A percentile compares a stretch with the other conserved stretches of the same genome.
phyloP scores from a whole-genome alignment of 2,797 vertebrate species.

The Liparis tanakae region DNA sequence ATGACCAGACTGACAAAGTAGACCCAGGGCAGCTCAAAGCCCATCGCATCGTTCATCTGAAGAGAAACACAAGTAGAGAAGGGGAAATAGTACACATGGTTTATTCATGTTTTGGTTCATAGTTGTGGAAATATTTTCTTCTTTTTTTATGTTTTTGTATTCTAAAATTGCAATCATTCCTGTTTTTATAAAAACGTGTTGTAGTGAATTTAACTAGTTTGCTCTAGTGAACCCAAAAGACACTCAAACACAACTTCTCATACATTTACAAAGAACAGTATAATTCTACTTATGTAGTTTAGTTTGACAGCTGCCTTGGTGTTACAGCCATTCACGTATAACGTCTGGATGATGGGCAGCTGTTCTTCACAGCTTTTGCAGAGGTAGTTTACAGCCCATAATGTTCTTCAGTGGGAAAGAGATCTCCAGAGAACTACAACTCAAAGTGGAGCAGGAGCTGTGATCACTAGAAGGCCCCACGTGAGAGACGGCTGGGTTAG shows the following conservation, averaged over 20 bases:
- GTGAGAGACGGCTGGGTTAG: constrained; percentile 6
- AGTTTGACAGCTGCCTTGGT: not conserved
- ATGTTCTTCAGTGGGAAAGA: not conserved
- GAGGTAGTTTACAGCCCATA: not conserved
- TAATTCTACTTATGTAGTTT: not conserved
- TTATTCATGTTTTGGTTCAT: not conserved
- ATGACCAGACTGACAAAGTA: constrained; percentile 99
- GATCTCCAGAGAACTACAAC: not conserved
- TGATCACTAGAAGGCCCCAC: constrained; percentile 45
- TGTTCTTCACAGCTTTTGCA: too few species aligned
- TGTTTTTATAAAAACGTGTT: not conserved
- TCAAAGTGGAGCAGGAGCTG: not conserved
- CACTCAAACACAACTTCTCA: not conserved
- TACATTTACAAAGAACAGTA: not conserved
- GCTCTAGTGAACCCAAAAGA: too few species aligned
- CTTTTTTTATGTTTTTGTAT: not conserved
- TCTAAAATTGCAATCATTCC: not conserved
- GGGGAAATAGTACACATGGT: not conserved
- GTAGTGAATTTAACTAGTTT: not conserved
- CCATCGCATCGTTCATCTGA: constrained; percentile 99
- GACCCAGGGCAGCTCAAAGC: constrained; percentile 98
- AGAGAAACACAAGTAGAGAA: constrained; percentile 39
- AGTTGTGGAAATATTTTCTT: not conserved
- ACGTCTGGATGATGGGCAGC: not conserved
- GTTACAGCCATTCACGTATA: not conserved